A percentile compares a stretch with the other conserved stretches of the same genome.
phyloP scores from a whole-genome alignment of 37 sponge, comb jelly and placozoan genomes.

The Dysidea cf. avara region DNA sequence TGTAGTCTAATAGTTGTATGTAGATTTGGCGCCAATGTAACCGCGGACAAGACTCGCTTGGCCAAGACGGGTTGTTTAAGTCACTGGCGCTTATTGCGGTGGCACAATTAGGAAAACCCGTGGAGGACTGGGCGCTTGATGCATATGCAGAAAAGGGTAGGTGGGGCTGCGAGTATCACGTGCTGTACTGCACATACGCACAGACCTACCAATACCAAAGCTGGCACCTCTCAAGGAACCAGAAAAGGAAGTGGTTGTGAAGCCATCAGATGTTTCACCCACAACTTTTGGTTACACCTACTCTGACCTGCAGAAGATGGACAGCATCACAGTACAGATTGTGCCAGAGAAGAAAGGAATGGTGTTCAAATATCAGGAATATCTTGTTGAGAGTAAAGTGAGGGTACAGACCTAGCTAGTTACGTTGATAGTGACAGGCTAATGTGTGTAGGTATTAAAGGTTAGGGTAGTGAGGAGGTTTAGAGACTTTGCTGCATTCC shows the following conservation, averaged over 20 bases:
- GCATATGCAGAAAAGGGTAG: slow-evolving; percentile 44
- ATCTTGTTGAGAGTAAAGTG: slow-evolving; percentile 72
- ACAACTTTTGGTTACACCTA: slow-evolving; percentile 65
- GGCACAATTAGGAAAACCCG: slow-evolving; percentile 76
- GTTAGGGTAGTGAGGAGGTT: slow-evolving; percentile 73
- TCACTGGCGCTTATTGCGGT: slow-evolving; percentile 67
- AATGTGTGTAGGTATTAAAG: slow-evolving; percentile 10
- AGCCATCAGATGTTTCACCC: slow-evolving; percentile 29
- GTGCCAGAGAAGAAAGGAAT: slow-evolving; percentile 90
- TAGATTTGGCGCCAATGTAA: slow-evolving; percentile 76
- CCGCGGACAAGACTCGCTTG: slow-evolving; percentile 25
- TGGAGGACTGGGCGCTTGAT: slow-evolving; percentile 56
- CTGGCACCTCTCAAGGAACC: slow-evolving; percentile 37
- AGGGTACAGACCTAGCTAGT: background rate
- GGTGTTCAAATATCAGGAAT: slow-evolving; percentile 77
- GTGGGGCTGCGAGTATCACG: slow-evolving; percentile 12
- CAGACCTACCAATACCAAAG: slow-evolving; percentile 70
- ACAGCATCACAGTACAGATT: slow-evolving; percentile 59
- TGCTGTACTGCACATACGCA: background rate
- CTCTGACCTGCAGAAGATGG: slow-evolving; percentile 67
- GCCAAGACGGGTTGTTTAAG: slow-evolving; percentile 68
- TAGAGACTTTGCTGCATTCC: slow-evolving; percentile 85
- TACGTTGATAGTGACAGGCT: background rate
- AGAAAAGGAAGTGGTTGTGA: slow-evolving; percentile 10
- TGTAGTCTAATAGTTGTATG: background rate